phyloP scores from a whole-genome alignment of 2,113 vertebrate genomes.

The Dunckerocampus dactyliophorus region DNA sequence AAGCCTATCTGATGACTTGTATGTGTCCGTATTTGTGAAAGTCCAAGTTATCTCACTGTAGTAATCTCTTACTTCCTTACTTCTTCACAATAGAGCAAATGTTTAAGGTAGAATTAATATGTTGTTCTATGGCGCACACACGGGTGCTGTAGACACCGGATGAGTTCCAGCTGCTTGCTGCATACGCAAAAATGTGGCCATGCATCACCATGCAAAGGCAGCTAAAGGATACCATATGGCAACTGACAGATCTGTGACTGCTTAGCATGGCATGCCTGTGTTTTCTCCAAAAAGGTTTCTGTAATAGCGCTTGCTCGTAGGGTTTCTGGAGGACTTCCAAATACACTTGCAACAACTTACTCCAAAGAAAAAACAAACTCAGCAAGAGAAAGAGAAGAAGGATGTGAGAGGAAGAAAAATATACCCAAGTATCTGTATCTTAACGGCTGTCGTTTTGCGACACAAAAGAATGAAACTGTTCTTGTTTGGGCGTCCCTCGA shows the following conservation, averaged over 20 bases:
- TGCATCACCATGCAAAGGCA: conserved; percentile 2
- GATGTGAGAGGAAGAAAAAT: too few species aligned
- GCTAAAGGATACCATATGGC: conserved; percentile 1
- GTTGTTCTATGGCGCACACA: background rate
- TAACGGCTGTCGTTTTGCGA: too few species aligned
- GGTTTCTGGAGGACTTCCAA: background rate
- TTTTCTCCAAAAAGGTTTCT: background rate
- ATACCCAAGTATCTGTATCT: too few species aligned
- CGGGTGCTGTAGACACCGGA: conserved; percentile 1
- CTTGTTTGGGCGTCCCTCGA: too few species aligned
- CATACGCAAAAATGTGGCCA: background rate
- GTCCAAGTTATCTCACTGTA: background rate
- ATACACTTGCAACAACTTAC: background rate
- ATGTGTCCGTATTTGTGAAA: too few species aligned
- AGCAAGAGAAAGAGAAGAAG: too few species aligned
- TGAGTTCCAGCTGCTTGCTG: background rate
- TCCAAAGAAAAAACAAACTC: too few species aligned
- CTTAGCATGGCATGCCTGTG: background rate
- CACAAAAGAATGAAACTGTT: too few species aligned
- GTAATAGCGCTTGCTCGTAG: background rate
- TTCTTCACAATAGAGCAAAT: background rate
- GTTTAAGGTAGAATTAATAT: background rate
- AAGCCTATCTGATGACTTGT: too few species aligned
- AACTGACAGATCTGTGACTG: background rate
- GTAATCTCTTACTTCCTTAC: background rate